Evolutionary conservation across 1,140 invertebrate species (phyloP).

Genomic region (Tetragonula clypearis): DNA sequence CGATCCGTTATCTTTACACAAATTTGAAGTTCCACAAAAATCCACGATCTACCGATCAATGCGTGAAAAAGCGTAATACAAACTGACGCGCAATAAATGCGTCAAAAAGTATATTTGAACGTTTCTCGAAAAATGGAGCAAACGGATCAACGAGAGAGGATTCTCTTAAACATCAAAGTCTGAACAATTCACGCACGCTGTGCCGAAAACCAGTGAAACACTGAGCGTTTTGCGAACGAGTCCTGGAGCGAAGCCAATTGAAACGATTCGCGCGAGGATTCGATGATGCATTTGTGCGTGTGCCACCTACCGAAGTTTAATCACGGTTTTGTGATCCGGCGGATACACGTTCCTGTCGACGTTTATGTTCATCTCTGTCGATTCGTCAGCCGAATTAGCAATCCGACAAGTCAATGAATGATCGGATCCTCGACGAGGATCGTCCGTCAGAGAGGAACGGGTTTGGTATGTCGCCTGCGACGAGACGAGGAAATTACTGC

Average conservation of each 20-base stretch:
- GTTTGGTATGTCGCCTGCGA: conserved; percentile 24
- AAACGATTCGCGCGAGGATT: neutral
- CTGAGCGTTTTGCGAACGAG: neutral
- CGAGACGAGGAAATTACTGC: conserved; percentile 76
- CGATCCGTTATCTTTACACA: too few relatives aligned
- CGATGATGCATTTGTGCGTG: neutral
- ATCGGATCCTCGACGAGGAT: neutral
- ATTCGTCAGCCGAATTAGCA: neutral
- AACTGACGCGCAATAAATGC: neutral
- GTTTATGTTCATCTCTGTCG: conserved; percentile 54
- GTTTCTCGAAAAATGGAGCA: neutral
- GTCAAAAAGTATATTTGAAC: neutral
- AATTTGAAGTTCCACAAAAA: too few relatives aligned
- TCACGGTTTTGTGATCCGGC: conserved; percentile 73
- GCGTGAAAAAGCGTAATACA: too few relatives aligned
- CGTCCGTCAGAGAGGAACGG: too few relatives aligned
- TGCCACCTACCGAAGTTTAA: conserved; percentile 71
- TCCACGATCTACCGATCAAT: too few relatives aligned
- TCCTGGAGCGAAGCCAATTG: neutral
- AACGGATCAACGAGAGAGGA: neutral
- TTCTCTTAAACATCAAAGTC: too few relatives aligned
- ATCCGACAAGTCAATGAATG: too few relatives aligned
- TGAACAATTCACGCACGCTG: too few relatives aligned
- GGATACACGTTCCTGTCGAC: conserved; percentile 74
- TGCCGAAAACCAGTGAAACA: neutral